These are phyloP conservation scores for Petrolisthes manimaculis DNA, from an alignment of 2,888 invertebrate genomes.

Conservation along the genomic window DNA sequence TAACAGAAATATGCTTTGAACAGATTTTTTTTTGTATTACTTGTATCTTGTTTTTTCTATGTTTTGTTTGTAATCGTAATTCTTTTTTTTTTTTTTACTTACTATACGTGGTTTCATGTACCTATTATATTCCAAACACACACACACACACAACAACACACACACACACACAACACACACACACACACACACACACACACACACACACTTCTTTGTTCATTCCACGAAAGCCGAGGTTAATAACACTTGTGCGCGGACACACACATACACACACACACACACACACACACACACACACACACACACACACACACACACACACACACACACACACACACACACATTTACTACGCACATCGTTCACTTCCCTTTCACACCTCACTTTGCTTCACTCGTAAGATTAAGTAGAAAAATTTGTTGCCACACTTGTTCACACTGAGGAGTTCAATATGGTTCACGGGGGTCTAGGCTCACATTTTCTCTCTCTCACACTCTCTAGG, in stretches of 20 bases:
- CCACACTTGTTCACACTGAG: no score
- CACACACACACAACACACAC: neutral
- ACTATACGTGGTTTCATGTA: no score
- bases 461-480: no score
- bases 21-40: no score
- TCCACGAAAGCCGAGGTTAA: neutral
- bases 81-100: no score
- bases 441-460: no score
- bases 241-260: neutral
- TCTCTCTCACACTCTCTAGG: no score
- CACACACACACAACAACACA: neutral
- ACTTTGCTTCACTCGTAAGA: no score
- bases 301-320: slow-evolving; percentile 8
- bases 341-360: neutral
- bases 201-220: neutral
- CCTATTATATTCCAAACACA: no score
- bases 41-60: no score
- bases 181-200: neutral
- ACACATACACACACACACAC: slow-evolving; percentile 11
- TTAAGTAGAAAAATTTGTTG: neutral
- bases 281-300: slow-evolving; percentile 8
- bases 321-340: slow-evolving; percentile 8
- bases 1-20: no score
- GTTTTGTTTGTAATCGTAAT: no score
- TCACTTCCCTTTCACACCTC: neutral